phyloP scores from a whole-genome alignment of 1,140 invertebrate genomes.

The Drosophila azteca region DNA sequence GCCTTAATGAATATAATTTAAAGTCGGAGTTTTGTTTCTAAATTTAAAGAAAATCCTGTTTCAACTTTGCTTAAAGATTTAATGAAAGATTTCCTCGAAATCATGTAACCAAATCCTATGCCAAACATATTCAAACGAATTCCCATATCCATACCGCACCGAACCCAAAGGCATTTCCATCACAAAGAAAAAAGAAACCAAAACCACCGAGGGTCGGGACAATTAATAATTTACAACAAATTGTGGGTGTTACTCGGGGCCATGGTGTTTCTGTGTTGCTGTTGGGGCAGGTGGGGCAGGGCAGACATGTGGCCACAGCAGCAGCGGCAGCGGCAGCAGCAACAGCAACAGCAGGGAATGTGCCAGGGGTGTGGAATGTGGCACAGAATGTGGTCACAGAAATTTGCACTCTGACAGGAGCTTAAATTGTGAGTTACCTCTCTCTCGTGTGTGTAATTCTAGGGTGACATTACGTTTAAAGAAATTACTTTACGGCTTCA shows the following conservation, averaged over 20 bases:
- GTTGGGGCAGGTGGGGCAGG: background rate
- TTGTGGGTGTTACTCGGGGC: conserved; percentile 2
- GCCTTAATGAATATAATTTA: too few relatives aligned
- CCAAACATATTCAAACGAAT: too few relatives aligned
- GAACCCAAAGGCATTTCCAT: too few relatives aligned
- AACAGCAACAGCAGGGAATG: too few relatives aligned
- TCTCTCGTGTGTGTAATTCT: conserved; percentile 70
- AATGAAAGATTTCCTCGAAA: too few relatives aligned
- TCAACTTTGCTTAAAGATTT: too few relatives aligned
- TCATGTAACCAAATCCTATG: too few relatives aligned
- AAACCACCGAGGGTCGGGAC: background rate
- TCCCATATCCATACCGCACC: too few relatives aligned
- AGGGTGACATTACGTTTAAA: conserved; percentile 77
- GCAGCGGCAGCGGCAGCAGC: too few relatives aligned
- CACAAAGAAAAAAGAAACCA: background rate
- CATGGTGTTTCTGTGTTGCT: conserved; percentile 8
- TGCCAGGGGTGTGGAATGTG: background rate
- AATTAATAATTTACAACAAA: conserved; percentile 56
- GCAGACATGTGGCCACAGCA: too few relatives aligned
- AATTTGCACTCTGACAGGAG: conserved; percentile 8
- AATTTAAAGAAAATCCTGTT: too few relatives aligned
- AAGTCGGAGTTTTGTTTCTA: too few relatives aligned
- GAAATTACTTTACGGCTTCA: conserved; percentile 80
- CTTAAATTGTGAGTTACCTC: conserved; percentile 42
- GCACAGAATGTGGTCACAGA: background rate